phyloP scores from a whole-genome alignment of 2,113 vertebrate genomes.

The Dryoscopus gambensis region DNA sequence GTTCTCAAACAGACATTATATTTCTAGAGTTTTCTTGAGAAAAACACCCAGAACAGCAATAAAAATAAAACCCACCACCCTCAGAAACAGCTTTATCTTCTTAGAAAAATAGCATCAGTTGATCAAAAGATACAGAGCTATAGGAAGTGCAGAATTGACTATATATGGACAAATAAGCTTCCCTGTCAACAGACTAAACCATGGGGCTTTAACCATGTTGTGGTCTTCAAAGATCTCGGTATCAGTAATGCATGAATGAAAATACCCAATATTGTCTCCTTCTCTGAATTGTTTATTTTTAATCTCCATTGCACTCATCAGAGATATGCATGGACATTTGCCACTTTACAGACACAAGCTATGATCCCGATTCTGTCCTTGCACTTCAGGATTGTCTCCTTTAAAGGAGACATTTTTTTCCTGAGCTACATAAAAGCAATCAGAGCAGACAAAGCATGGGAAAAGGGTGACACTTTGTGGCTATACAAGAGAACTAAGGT shows the following conservation, averaged over 20 bases:
- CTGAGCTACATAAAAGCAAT: conserved; percentile 3
- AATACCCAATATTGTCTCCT: background rate
- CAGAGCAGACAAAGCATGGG: background rate
- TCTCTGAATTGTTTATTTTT: background rate
- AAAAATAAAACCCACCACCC: rapidly evolving
- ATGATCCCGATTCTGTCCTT: background rate
- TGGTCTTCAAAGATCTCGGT: background rate
- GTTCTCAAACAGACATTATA: background rate
- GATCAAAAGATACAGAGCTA: background rate
- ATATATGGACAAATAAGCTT: background rate
- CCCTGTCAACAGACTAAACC: background rate
- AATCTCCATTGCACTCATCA: background rate
- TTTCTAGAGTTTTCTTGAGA: background rate
- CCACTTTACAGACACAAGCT: background rate
- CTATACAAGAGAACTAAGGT: conserved; percentile 20
- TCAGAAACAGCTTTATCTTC: background rate
- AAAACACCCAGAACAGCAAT: rapidly evolving
- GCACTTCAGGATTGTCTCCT: background rate
- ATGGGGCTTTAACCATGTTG: background rate
- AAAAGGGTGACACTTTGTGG: conserved; percentile 65
- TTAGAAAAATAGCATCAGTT: background rate
- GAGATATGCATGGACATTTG: background rate
- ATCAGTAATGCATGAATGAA: background rate
- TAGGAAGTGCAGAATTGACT: background rate
- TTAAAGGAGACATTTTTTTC: conserved; percentile 6